Conservation (phyloP, 2,888 invertebrate genomes). For the Dusona sp. region DNA sequence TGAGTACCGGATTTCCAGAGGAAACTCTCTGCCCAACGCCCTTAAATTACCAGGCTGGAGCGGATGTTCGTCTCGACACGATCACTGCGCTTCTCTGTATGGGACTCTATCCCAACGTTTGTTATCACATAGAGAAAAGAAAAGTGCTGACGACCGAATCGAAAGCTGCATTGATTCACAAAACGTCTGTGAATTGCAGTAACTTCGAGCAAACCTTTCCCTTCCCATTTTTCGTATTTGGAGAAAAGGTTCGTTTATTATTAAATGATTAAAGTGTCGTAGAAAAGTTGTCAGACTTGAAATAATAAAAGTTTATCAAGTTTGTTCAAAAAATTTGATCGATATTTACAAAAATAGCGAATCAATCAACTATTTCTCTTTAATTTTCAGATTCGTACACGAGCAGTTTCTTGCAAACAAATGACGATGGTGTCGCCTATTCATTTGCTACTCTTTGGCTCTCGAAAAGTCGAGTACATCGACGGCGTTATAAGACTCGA, state of each 20-base stretch:
- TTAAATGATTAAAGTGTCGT: too few relatives aligned
- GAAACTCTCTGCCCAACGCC: slow-evolving; percentile 91
- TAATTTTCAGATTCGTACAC: slow-evolving; percentile 90
- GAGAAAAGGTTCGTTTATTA: slow-evolving; percentile 91
- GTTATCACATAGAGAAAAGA: slow-evolving; percentile 97
- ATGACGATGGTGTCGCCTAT: slow-evolving; percentile 98
- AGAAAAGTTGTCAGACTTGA: too few relatives aligned
- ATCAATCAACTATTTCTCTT: slow-evolving; percentile 9
- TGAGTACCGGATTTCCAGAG: slow-evolving; percentile 95
- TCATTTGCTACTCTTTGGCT: slow-evolving; percentile 96
- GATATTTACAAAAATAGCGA: slow-evolving; percentile 9
- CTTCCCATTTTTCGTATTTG: slow-evolving; percentile 98
- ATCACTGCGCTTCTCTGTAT: slow-evolving; percentile 94
- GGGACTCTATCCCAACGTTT: slow-evolving; percentile 98
- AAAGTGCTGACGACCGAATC: slow-evolving; percentile 98
- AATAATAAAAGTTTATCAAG: not conserved
- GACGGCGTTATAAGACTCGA: slow-evolving; percentile 93
- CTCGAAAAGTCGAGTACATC: slow-evolving; percentile 93
- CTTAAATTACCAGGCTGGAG: slow-evolving; percentile 90
- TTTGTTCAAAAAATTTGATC: not conserved
- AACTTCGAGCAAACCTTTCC: slow-evolving; percentile 93
- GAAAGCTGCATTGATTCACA: slow-evolving; percentile 97
- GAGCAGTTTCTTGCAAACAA: slow-evolving; percentile 98
- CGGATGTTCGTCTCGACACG: slow-evolving; percentile 93
- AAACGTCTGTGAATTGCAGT: slow-evolving; percentile 97